Conservation (phyloP, 1,140 invertebrate genomes). For the Lordiphosa clarofinis region DNA sequence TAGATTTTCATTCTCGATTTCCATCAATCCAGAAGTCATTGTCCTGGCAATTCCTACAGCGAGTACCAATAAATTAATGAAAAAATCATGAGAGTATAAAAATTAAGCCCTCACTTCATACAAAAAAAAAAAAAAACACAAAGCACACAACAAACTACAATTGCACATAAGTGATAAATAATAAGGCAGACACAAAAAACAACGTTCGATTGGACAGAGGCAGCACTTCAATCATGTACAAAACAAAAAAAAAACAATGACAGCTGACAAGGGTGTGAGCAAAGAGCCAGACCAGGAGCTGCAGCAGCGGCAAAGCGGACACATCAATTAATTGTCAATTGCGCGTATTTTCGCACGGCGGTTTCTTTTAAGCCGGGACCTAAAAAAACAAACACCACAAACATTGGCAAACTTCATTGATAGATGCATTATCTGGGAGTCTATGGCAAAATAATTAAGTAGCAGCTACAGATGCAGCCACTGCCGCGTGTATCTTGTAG, state of each 20-base stretch:
- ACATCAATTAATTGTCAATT: constrained; percentile 78
- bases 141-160: constrained; percentile 40
- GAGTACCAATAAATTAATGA: constrained; percentile 62
- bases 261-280: constrained; percentile 76
- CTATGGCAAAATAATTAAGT: constrained; percentile 75
- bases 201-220: constrained; percentile 32
- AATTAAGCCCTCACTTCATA: constrained; percentile 41
- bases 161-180: constrained; percentile 70
- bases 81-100: constrained; percentile 71
- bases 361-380: constrained; percentile 57
- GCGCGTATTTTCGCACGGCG: constrained; percentile 75
- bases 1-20: not conserved
- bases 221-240: constrained; percentile 55
- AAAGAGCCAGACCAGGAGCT: constrained; percentile 43
- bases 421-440: constrained; percentile 26
- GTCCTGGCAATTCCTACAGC: constrained; percentile 38
- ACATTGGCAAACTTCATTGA: constrained; percentile 56
- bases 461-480: constrained; percentile 21
- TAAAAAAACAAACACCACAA: constrained; percentile 26
- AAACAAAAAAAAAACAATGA: constrained; percentile 44
- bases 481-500: constrained; percentile 56
- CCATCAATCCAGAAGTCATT: constrained; percentile 8
- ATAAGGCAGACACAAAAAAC: constrained; percentile 50
- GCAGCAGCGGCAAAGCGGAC: constrained; percentile 53
- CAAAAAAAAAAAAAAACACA: constrained; percentile 26